Percentiles rank a stretch among this genome's conserved stretches.
Evolutionary conservation across 2,113 vertebrate genomes (phyloP).

Genomic region (Cariama cristata): DNA sequence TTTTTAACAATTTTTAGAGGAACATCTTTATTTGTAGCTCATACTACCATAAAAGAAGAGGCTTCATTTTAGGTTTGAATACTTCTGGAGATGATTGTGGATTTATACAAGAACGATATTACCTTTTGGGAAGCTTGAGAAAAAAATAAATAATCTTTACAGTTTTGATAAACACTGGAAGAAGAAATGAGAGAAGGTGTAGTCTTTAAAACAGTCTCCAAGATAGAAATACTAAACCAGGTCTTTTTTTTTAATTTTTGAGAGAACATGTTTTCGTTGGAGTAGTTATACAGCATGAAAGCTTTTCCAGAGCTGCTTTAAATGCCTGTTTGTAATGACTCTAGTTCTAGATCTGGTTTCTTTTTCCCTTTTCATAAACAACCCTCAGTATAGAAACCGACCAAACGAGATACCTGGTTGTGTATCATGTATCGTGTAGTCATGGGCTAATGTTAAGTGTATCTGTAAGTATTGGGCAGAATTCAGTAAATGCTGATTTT

Average conservation of each 20-base stretch:
- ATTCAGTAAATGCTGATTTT: background rate
- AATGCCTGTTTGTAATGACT: background rate
- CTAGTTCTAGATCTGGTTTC: background rate
- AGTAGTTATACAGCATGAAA: background rate
- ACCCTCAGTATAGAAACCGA: background rate
- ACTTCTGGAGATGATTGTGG: background rate
- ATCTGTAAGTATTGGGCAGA: background rate
- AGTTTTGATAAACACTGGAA: constrained; percentile 29
- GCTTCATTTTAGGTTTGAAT: constrained; percentile 26
- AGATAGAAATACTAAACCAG: background rate
- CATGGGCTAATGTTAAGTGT: background rate
- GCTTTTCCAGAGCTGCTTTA: constrained; percentile 1
- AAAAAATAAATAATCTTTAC: background rate
- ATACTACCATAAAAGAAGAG: background rate
- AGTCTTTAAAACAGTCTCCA: background rate
- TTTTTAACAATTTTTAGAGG: constrained; percentile 14
- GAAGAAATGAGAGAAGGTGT: background rate
- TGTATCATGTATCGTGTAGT: background rate
- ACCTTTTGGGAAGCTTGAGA: constrained; percentile 5
- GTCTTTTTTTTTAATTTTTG: background rate
- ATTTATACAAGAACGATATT: constrained; percentile 1
- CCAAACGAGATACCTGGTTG: background rate
- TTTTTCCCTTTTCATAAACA: background rate
- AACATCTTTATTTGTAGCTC: background rate
- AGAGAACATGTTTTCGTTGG: constrained; percentile 34